These are phyloP conservation scores for Aegithalos caudatus DNA, from an alignment of 2,113 vertebrate species.

Conservation along the genomic window DNA sequence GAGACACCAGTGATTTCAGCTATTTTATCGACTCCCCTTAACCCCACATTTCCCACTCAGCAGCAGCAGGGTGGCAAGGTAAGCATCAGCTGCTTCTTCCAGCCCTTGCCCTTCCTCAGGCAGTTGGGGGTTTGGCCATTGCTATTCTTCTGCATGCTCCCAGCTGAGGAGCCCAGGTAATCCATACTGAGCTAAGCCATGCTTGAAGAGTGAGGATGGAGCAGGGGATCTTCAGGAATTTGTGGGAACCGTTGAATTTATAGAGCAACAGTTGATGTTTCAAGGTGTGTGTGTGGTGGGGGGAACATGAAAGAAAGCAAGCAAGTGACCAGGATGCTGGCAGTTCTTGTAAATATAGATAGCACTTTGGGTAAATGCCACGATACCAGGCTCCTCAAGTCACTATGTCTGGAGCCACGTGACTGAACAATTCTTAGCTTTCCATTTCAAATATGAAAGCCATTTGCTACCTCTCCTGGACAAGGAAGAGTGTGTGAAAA, in stretches of 20 bases:
- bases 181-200: background rate
- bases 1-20: background rate
- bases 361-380: background rate
- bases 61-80: background rate
- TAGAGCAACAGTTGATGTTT: background rate
- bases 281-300: background rate
- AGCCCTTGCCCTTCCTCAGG: background rate
- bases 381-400: background rate
- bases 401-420: background rate
- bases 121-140: background rate
- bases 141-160: background rate
- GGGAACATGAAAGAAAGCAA: background rate
- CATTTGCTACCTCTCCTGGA: background rate
- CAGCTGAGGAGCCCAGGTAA: background rate
- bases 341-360: background rate
- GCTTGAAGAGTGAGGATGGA: background rate
- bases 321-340: background rate
- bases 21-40: background rate
- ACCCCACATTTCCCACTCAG: background rate
- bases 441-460: background rate
- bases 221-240: background rate
- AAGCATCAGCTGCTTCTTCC: background rate
- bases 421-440: background rate
- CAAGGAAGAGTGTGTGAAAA: background rate
- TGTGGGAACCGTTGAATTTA: background rate